Evolutionary conservation across 2,113 vertebrate genomes (phyloP).

Genomic region (Ceyx melanurus): DNA sequence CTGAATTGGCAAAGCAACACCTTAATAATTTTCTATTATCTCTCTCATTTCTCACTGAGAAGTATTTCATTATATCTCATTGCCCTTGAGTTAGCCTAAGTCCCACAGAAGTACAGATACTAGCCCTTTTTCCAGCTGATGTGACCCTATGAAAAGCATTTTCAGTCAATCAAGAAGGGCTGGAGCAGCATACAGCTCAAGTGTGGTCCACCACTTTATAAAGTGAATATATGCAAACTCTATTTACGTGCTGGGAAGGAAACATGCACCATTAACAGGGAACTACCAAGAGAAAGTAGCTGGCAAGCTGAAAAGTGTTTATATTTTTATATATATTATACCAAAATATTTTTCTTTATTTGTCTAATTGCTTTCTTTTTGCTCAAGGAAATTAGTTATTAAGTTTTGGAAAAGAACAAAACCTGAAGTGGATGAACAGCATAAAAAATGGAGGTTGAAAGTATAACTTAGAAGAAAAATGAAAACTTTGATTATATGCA

Average conservation of each 20-base stretch:
- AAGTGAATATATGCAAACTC: accelerated
- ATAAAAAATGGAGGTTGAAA: neutral
- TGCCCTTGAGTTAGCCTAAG: neutral
- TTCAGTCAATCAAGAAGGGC: neutral
- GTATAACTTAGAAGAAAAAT: neutral
- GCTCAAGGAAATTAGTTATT: neutral
- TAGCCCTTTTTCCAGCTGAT: neutral
- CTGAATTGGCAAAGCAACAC: neutral
- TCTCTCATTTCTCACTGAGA: neutral
- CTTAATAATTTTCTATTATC: neutral
- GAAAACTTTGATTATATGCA: neutral
- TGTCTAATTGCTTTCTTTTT: neutral
- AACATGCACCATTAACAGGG: accelerated
- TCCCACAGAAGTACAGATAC: neutral
- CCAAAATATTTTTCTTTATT: neutral
- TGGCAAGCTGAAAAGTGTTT: neutral
- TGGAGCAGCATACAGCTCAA: neutral
- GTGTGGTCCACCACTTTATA: neutral
- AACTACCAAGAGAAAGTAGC: neutral
- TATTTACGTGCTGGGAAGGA: neutral
- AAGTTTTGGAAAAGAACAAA: neutral
- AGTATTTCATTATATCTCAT: neutral
- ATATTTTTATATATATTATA: no score
- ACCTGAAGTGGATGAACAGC: neutral
- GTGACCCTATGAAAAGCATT: neutral